phyloP scores from a whole-genome alignment of 2,888 invertebrate species.

The Drosophila pegasa region DNA sequence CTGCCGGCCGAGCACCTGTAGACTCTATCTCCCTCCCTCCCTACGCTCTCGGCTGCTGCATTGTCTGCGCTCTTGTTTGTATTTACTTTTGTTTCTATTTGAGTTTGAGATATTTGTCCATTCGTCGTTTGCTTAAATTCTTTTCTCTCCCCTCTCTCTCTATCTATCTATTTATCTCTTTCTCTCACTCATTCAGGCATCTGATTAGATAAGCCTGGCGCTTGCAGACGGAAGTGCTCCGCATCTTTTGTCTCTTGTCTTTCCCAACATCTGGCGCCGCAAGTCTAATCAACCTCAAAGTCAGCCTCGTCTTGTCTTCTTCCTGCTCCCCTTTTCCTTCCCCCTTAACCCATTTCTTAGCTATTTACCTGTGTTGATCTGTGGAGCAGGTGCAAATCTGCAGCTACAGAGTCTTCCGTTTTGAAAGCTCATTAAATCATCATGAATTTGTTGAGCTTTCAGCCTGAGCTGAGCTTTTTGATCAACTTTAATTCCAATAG shows the following conservation, averaged over 20 bases:
- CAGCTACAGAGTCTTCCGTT: background rate
- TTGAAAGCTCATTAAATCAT: background rate
- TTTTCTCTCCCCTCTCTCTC: conserved; percentile 23
- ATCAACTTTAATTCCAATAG: background rate
- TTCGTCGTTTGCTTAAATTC: conserved; percentile 47
- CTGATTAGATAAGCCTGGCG: conserved; percentile 48
- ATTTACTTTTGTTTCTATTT: conserved; percentile 74
- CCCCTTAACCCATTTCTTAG: background rate
- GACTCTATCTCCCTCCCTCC: conserved; percentile 13
- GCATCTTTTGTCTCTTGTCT: conserved; percentile 25
- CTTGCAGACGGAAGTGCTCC: conserved; percentile 43
- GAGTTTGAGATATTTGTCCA: conserved; percentile 67
- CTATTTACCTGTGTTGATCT: conserved; percentile 3
- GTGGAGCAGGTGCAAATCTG: background rate
- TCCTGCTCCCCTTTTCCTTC: too few species aligned
- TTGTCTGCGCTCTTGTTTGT: conserved; percentile 40
- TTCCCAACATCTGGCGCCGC: conserved; percentile 51
- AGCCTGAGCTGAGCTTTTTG: background rate
- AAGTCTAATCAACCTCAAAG: conserved; percentile 40
- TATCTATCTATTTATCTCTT: background rate
- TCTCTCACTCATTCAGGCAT: conserved; percentile 25
- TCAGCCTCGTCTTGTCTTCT: background rate
- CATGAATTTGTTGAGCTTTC: background rate
- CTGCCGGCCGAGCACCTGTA: background rate
- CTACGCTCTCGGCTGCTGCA: conserved; percentile 9